phyloP scores from a whole-genome alignment of 2,888 invertebrate genomes.

The Agrypnus murinus region DNA sequence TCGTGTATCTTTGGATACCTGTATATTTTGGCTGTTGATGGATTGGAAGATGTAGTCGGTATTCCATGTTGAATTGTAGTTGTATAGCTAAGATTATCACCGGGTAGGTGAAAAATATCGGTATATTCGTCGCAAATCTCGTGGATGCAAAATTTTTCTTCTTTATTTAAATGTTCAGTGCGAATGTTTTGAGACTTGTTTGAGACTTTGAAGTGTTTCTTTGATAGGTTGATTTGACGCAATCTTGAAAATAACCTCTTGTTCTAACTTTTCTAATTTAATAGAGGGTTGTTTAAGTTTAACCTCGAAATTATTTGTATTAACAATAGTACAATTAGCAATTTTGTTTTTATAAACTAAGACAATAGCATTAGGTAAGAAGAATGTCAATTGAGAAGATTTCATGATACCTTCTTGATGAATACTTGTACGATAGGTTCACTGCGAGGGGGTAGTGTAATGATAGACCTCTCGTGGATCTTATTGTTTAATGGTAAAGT shows the following conservation, averaged over 20 bases:
- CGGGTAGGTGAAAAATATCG: slow-evolving; percentile 57
- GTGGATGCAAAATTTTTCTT: slow-evolving; percentile 52
- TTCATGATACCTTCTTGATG: neutral
- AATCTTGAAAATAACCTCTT: no score
- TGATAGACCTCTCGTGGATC: neutral
- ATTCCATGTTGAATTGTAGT: slow-evolving; percentile 62
- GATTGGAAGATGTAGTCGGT: slow-evolving; percentile 55
- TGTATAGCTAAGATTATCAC: slow-evolving; percentile 54
- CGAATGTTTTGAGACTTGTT: slow-evolving; percentile 15
- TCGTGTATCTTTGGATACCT: slow-evolving; percentile 64
- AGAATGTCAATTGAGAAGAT: neutral
- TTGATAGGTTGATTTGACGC: no score
- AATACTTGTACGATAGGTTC: neutral
- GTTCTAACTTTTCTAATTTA: neutral
- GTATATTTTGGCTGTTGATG: slow-evolving; percentile 63
- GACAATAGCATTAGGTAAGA: neutral
- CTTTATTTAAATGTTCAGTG: slow-evolving; percentile 54
- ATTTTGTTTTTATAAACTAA: neutral
- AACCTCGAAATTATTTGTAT: neutral
- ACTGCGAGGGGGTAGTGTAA: neutral
- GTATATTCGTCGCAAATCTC: slow-evolving; percentile 51
- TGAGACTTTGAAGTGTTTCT: no score
- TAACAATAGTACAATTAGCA: neutral
- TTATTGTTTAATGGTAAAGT: neutral
- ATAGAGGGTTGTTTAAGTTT: neutral